Evolutionary conservation across 2,797 vertebrate genomes (phyloP).

Genomic region (Sphaeramia orbicularis): DNA sequence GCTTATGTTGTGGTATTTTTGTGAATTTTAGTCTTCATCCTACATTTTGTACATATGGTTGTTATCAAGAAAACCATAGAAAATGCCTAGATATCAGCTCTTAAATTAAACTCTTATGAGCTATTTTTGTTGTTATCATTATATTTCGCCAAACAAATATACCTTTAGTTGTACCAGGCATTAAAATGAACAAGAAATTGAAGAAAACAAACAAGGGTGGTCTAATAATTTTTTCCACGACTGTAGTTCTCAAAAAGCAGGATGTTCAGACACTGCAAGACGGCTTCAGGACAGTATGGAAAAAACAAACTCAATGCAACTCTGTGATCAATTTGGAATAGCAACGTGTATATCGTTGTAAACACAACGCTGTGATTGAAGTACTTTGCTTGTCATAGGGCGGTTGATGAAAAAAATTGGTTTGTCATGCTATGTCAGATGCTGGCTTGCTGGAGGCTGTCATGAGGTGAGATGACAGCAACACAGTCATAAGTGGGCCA

Average conservation of each 20-base stretch:
- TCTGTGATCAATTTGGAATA: constrained; percentile 53
- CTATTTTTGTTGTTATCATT: too few relatives aligned
- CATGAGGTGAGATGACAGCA: constrained; percentile 58
- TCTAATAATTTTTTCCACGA: too few relatives aligned
- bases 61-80: too few relatives aligned
- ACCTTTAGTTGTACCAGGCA: too few relatives aligned
- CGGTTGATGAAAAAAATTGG: constrained; percentile 18
- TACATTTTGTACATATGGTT: constrained; percentile 21
- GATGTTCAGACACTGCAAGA: too few relatives aligned
- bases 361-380: constrained; percentile 18
- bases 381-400: constrained; percentile 30
- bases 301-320: constrained; percentile 34
- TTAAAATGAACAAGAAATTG: too few relatives aligned
- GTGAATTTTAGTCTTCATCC: constrained; percentile 21
- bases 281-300: constrained; percentile 26
- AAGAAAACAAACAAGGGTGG: too few relatives aligned
- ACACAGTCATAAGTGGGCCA: constrained; percentile 61
- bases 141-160: too few relatives aligned
- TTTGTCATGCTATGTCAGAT: constrained; percentile 57
- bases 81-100: too few relatives aligned
- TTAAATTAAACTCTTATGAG: too few relatives aligned
- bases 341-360: constrained; percentile 42
- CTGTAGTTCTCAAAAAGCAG: constrained; percentile 31
- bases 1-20: constrained; percentile 11
- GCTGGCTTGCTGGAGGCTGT: constrained; percentile 44